These are phyloP conservation scores for Holacanthella duospinosa DNA, from an alignment of 2,888 invertebrate genomes.

Conservation along the genomic window DNA sequence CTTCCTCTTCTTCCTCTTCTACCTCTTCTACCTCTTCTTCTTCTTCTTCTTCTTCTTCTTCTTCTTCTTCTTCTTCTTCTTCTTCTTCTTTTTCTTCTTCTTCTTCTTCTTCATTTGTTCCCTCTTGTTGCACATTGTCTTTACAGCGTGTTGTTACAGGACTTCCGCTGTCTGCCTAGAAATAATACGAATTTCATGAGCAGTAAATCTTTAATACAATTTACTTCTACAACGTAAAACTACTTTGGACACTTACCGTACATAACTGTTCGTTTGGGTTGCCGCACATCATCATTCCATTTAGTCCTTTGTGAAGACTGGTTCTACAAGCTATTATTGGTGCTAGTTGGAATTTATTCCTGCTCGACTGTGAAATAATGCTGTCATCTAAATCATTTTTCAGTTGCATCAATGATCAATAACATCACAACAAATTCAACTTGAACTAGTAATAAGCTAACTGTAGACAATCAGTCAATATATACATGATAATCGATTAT, in stretches of 20 bases:
- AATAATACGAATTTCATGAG: no score
- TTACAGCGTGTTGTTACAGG: background rate
- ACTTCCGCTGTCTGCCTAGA: background rate
- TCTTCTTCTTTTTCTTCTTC: background rate
- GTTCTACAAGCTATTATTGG: background rate
- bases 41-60: background rate
- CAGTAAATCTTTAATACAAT: background rate
- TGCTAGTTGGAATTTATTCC: background rate
- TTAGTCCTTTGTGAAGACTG: background rate
- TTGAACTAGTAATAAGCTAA: no score
- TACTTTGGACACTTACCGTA: background rate
- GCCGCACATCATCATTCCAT: slow-evolving; percentile 4
- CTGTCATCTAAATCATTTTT: background rate
- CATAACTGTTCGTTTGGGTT: background rate
- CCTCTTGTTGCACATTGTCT: background rate
- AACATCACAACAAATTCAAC: no score
- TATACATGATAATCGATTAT: no score
- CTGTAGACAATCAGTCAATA: no score
- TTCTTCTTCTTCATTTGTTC: background rate
- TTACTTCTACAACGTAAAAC: background rate
- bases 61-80: background rate
- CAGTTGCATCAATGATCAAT: no score
- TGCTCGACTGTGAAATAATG: background rate
- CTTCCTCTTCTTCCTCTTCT: background rate
- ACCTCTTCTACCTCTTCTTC: background rate